These are phyloP conservation scores for Neria commutata DNA, from an alignment of 2,888 invertebrate species.

Conservation along the genomic window DNA sequence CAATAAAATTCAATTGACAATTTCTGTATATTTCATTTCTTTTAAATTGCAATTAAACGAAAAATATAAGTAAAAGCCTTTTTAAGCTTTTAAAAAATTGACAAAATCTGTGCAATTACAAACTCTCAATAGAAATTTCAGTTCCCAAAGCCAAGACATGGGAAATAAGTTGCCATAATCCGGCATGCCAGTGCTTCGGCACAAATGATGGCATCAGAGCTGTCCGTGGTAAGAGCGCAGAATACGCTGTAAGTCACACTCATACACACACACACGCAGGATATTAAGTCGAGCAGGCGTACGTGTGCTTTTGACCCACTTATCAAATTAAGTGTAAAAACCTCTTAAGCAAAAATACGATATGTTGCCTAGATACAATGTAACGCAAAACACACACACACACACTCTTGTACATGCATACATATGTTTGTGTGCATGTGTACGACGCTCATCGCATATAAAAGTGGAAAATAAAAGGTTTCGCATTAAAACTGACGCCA, in stretches of 20 bases:
- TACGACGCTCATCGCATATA: not conserved
- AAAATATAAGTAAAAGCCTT: too few relatives aligned
- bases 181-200: not conserved
- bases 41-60: too few relatives aligned
- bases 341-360: conserved; percentile 31
- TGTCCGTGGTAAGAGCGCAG: not conserved
- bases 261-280: too few relatives aligned
- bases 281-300: not conserved
- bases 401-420: conserved; percentile 8
- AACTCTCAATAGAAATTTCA: too few relatives aligned
- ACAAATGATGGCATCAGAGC: not conserved
- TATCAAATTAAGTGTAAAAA: conserved; percentile 38
- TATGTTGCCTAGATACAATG: conserved; percentile 3
- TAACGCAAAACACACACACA: not conserved
- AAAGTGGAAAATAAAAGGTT: conserved; percentile 25
- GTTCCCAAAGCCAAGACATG: too few relatives aligned
- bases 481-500: conserved; percentile 18
- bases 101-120: too few relatives aligned
- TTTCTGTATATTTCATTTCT: too few relatives aligned
- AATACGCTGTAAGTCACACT: not conserved
- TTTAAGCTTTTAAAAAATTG: too few relatives aligned
- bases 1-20: too few relatives aligned
- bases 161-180: not conserved
- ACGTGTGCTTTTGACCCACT: conserved; percentile 36
- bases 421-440: conserved; percentile 9